phyloP scores from a whole-genome alignment of 2,113 vertebrate species.

The Mungos mungo region DNA sequence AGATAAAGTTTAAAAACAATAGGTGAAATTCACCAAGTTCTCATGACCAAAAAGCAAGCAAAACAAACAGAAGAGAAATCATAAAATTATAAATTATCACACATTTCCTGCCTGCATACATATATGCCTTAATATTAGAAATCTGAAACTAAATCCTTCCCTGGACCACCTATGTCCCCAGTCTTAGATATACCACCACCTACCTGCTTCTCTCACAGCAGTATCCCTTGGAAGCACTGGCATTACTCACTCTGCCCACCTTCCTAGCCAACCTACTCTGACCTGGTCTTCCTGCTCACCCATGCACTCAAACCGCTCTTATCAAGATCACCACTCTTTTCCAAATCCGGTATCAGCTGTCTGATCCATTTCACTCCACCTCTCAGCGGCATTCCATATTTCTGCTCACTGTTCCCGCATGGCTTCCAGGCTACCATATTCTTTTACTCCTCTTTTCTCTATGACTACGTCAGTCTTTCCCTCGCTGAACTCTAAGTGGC shows the following conservation, averaged over 20 bases:
- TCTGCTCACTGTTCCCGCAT: neutral
- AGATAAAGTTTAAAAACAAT: neutral
- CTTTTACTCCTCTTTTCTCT: neutral
- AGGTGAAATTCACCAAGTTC: constrained; percentile 1
- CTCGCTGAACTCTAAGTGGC: neutral
- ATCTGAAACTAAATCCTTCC: neutral
- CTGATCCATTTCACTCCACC: neutral
- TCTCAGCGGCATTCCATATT: neutral
- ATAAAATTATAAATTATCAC: neutral
- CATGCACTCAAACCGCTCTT: neutral
- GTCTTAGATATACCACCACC: neutral
- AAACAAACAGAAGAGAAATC: neutral
- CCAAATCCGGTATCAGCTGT: neutral
- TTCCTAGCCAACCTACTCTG: neutral
- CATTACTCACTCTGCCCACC: neutral
- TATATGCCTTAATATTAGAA: neutral
- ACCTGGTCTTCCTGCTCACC: neutral
- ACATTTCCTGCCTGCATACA: neutral
- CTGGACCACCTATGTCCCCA: neutral
- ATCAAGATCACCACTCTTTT: neutral
- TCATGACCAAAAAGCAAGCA: neutral
- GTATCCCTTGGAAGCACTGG: neutral
- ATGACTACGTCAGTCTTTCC: neutral
- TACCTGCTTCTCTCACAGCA: neutral
- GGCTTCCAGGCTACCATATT: neutral